Base-by-base conservation (phyloP, 92 coral and sea anemone genomes). In the Bergia sp. region DNA sequence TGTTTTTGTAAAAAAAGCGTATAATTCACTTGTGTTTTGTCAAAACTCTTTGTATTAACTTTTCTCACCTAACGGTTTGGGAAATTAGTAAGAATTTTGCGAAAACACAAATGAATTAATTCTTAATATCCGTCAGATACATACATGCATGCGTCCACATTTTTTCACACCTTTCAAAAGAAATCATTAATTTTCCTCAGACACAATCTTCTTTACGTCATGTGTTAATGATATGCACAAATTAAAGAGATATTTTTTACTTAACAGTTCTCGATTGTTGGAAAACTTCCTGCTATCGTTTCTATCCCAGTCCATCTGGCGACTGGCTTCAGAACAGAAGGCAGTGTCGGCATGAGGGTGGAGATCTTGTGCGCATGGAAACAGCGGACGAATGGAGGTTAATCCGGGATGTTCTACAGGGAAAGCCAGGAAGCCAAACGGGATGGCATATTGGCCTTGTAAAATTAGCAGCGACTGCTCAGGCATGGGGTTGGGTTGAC, bases 211-310 rank as follows among this genome's bases (percentile, higher is more conserved):
- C 21, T 61, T 61, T 61, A 0, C 3, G 1, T 7, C 69, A 18
- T 61, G 69, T 61, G 3, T 16, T 61, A 20, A 47, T 47, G 8
- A 8, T 8, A 47, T 4, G 53, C 53, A 47, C 4, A 47, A 4
- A 47, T 47, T 29, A 29, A 29, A 12, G 2, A 20, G 37, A 16
- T 76, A 20, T 76, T 39, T 74, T n/a, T 76, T 4, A 76, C 50
- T 76, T 11, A 6, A 40, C 80, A 76, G 80, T 76, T 76, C 80
- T 76, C 50, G 45, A 76, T 18, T 76, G 80, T 76, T 76, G 80
- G 80, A 16, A 76, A 76, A 5, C 45, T 40, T 76, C 80, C 80
- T 76, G 80, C 50, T 76, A 76, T 40, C 80, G 50, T 11, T 76
- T 76, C 37, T 76, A 76, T 39, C 50, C 80, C 80, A 76, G 15